Percentiles rank a stretch among this genome's conserved stretches.
These are phyloP conservation scores for Tragelaphus eurycerus DNA, from an alignment of 2,797 vertebrate species.

Conservation along the genomic window DNA sequence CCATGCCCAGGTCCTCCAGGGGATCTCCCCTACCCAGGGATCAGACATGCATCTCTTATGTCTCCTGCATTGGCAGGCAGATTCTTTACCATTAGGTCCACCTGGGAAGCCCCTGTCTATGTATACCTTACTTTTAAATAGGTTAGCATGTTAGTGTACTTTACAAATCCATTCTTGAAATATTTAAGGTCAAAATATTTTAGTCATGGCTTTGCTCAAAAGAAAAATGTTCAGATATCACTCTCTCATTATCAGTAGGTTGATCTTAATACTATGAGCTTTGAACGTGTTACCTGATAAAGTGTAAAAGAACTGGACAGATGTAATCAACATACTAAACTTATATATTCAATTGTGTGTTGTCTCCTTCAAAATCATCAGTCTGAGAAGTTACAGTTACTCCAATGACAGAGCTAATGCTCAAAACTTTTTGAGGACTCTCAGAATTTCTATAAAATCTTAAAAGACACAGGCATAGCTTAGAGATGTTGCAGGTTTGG, in stretches of 20 bases:
- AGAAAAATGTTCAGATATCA: not conserved
- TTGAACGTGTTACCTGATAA: not conserved
- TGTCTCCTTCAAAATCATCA: not conserved
- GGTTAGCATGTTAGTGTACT: not conserved
- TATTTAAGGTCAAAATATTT: slow-evolving; percentile 41
- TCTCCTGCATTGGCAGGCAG: not conserved
- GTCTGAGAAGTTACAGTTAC: slow-evolving; percentile 23
- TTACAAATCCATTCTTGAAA: slow-evolving; percentile 35
- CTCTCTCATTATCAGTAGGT: not conserved
- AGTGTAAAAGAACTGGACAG: not conserved
- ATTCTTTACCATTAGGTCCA: not conserved
- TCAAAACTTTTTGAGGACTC: not conserved
- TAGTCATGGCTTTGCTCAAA: not conserved
- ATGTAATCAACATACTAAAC: slow-evolving; percentile 4
- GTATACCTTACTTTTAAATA: slow-evolving; percentile 37
- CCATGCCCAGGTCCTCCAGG: not conserved
- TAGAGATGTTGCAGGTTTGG: not conserved
- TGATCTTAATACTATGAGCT: slow-evolving; percentile 29
- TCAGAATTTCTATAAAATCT: slow-evolving; percentile 15
- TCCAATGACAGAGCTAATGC: not conserved
- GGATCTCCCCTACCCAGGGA: not conserved
- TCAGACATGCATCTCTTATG: not conserved
- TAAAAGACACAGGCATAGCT: not conserved
- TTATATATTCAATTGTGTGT: not conserved
- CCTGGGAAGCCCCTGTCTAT: not conserved